Conservation (phyloP, 2,888 invertebrate species). For the Tetheella fluctuosa region DNA sequence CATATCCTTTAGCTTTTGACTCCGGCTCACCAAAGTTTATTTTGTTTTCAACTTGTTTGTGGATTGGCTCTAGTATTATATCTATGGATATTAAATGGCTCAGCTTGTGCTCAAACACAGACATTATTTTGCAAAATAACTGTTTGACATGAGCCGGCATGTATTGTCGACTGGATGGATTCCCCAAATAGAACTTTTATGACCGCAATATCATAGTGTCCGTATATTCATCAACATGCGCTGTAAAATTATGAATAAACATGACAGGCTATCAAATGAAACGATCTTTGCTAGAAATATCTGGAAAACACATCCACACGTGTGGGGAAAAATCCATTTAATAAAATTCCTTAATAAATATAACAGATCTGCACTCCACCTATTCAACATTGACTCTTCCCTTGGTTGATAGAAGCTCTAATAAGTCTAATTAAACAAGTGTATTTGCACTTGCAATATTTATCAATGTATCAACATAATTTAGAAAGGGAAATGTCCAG, state of each 20-base stretch:
- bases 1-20: background rate
- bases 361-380: background rate
- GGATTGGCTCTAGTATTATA: background rate
- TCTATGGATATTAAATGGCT: background rate
- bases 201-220: constrained; percentile 29
- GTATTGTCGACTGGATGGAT: constrained; percentile 32
- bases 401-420: too few relatives aligned
- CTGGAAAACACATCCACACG: background rate
- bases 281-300: background rate
- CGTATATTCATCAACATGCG: constrained; percentile 44
- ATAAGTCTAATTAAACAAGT: too few relatives aligned
- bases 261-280: constrained; percentile 24
- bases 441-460: too few relatives aligned
- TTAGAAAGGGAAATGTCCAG: too few relatives aligned
- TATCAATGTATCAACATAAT: too few relatives aligned
- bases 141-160: constrained; percentile 34
- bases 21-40: background rate
- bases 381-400: too few relatives aligned
- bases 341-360: background rate
- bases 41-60: constrained; percentile 4
- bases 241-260: constrained; percentile 42
- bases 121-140: constrained; percentile 8
- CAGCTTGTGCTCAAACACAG: background rate
- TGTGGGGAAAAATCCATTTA: background rate
- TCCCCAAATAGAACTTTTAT: constrained; percentile 40